These are phyloP conservation scores for Tanypteryx hageni DNA, from an alignment of 2,888 invertebrate genomes.

Conservation along the genomic window DNA sequence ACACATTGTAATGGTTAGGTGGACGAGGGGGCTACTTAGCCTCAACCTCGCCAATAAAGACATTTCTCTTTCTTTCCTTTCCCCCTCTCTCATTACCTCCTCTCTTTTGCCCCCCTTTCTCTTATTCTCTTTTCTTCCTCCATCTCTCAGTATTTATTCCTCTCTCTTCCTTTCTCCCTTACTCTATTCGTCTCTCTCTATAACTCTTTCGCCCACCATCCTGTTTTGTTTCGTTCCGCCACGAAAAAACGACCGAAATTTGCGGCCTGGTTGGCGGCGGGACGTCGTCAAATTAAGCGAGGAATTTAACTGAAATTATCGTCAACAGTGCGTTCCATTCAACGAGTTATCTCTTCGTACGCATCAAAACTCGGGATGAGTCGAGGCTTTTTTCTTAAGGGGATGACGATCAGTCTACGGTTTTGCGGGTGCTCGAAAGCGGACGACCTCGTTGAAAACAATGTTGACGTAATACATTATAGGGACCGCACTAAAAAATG, in stretches of 20 bases:
- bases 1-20: no score
- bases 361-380: background rate
- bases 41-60: no score
- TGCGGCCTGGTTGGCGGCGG: background rate
- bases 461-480: background rate
- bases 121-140: no score
- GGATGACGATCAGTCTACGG: no score
- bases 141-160: no score
- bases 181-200: no score
- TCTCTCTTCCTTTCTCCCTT: no score
- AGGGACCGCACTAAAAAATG: no score
- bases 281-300: constrained; percentile 5
- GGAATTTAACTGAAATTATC: background rate
- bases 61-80: no score
- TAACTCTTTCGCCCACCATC: background rate
- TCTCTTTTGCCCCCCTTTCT: no score
- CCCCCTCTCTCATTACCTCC: no score
- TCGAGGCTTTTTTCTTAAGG: background rate
- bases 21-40: no score
- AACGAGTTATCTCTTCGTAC: background rate
- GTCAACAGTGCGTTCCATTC: background rate
- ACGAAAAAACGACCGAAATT: background rate
- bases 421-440: background rate
- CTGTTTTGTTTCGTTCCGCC: constrained; percentile 1
- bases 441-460: background rate